Conservation (phyloP, 2,797 vertebrate genomes). For the Platyrinchus mystaceus region DNA sequence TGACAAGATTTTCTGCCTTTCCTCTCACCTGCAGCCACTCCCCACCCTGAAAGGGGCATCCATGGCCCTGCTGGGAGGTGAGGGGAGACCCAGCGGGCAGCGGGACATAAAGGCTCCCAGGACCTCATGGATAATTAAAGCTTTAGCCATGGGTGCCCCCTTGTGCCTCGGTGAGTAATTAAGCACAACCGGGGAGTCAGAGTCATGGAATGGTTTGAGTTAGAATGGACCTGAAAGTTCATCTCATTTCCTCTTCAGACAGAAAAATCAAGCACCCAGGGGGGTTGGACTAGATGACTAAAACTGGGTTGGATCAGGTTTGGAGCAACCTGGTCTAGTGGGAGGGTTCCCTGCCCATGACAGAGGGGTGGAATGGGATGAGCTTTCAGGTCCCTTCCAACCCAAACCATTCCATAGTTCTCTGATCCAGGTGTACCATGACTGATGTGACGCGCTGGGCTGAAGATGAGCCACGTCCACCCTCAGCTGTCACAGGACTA, state of each 20-base stretch:
- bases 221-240: neutral
- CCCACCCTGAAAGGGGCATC: neutral
- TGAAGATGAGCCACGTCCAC: neutral
- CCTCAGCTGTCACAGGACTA: fast-evolving
- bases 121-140: neutral
- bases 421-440: neutral
- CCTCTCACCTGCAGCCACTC: neutral
- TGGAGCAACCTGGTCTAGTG: neutral
- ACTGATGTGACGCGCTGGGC: fast-evolving
- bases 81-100: neutral
- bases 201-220: neutral
- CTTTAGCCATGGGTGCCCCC: slow-evolving; percentile 60
- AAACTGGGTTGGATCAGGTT: fast-evolving
- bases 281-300: neutral
- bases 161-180: slow-evolving; percentile 21
- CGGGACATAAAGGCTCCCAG: neutral
- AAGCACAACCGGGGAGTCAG: neutral
- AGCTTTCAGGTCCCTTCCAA: neutral
- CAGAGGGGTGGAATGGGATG: neutral
- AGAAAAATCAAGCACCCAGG: neutral
- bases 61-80: fast-evolving
- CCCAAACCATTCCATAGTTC: fast-evolving
- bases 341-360: neutral
- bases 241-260: neutral
- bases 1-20: neutral